A percentile compares a stretch with the other conserved stretches of the same genome.
phyloP scores from a whole-genome alignment of 2,113 vertebrate genomes.

The Centropus bengalensis region DNA sequence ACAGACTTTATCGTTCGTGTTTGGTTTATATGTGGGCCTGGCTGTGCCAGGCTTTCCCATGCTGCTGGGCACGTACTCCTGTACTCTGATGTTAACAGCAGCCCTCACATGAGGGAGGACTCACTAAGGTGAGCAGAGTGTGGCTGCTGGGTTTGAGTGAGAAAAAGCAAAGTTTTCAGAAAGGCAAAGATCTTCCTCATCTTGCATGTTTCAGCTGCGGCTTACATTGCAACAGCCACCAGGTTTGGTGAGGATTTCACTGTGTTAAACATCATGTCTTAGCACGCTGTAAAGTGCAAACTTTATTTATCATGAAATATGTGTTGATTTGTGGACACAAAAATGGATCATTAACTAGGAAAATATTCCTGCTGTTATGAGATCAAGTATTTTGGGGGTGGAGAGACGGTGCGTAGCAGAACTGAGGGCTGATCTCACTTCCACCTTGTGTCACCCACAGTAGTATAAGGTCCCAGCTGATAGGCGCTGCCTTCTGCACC shows the following conservation, averaged over 20 bases:
- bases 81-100: background rate
- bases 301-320: background rate
- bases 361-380: background rate
- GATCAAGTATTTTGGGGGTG: background rate
- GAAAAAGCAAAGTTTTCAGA: background rate
- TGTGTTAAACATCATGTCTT: background rate
- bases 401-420: background rate
- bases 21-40: background rate
- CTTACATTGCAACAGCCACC: background rate
- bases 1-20: background rate
- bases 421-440: background rate
- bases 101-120: background rate
- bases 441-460: background rate
- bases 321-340: constrained; percentile 15
- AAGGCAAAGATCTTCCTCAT: background rate
- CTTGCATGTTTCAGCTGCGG: background rate
- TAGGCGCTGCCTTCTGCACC: background rate
- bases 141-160: background rate
- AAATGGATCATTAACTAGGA: background rate
- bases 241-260: background rate
- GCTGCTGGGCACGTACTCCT: background rate
- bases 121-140: background rate
- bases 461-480: background rate
- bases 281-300: background rate
- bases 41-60: background rate